A percentile compares a stretch with the other conserved stretches of the same genome.
phyloP scores from a whole-genome alignment of 2,113 vertebrate species.

The Oreochromis niloticus region DNA sequence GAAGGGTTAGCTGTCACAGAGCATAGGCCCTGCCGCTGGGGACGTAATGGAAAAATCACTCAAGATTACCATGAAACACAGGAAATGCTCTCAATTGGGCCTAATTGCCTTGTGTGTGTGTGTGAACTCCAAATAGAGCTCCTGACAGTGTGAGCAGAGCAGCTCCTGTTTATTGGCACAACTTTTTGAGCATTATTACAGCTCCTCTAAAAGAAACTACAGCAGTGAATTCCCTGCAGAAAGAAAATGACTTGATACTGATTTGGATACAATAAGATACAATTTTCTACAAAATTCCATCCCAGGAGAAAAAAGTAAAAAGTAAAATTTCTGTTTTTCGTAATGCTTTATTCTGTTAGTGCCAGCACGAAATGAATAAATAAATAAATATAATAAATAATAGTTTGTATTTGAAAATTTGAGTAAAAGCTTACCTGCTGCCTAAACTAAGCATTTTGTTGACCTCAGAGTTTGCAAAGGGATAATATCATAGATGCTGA shows the following conservation, averaged over 20 bases:
- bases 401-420: background rate
- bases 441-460: background rate
- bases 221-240: background rate
- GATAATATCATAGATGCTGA: background rate
- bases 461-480: background rate
- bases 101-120: slow-evolving; percentile 72
- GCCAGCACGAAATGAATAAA: background rate
- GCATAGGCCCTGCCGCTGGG: slow-evolving; percentile 49
- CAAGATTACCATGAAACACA: slow-evolving; percentile 78
- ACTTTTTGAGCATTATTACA: background rate
- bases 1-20: slow-evolving; percentile 41
- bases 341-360: rapidly evolving
- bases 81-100: slow-evolving; percentile 86
- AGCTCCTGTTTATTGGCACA: slow-evolving; percentile 21
- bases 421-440: background rate
- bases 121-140: background rate
- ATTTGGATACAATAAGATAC: background rate
- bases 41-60: slow-evolving; percentile 89
- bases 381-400: background rate
- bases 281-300: background rate
- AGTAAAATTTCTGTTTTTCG: background rate
- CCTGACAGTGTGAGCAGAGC: background rate
- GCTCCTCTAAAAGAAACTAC: background rate
- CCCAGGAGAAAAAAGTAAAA: background rate
- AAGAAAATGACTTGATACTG: background rate